phyloP scores from a whole-genome alignment of 2,113 vertebrate genomes.

The Dicerorhinus sumatrensis region DNA sequence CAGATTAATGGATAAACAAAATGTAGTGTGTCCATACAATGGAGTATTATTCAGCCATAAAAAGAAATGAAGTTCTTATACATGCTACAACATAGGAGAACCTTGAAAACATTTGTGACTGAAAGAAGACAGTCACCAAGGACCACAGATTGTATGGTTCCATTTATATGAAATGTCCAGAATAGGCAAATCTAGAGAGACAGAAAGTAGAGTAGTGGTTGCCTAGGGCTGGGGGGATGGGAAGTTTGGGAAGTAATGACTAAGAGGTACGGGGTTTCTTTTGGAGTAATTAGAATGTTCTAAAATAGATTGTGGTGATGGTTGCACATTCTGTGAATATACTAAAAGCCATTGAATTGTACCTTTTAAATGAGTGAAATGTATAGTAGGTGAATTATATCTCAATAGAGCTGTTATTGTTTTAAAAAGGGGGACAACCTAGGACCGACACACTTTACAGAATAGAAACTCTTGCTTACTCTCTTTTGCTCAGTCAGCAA shows the following conservation, averaged over 20 bases:
- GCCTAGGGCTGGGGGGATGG: background rate
- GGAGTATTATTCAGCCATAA: background rate
- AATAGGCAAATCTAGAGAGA: background rate
- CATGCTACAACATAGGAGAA: background rate
- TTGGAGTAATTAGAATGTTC: background rate
- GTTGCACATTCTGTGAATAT: background rate
- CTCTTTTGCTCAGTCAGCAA: background rate
- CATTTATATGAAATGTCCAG: background rate
- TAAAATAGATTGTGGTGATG: background rate
- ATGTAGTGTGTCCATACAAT: background rate
- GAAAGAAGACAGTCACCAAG: background rate
- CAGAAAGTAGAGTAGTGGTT: background rate
- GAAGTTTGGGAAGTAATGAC: background rate
- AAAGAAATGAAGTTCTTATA: background rate
- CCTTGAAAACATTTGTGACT: background rate
- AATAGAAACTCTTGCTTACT: background rate
- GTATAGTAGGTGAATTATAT: background rate
- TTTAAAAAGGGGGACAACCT: background rate
- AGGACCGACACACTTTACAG: background rate
- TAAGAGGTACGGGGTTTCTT: background rate
- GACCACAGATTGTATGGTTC: background rate
- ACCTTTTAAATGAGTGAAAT: background rate
- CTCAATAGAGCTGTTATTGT: background rate
- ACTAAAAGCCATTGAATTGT: background rate
- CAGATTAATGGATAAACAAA: conserved; percentile 21